Base-by-base conservation (phyloP, 2,113 vertebrate species). In the Siphamia tubifer region DNA sequence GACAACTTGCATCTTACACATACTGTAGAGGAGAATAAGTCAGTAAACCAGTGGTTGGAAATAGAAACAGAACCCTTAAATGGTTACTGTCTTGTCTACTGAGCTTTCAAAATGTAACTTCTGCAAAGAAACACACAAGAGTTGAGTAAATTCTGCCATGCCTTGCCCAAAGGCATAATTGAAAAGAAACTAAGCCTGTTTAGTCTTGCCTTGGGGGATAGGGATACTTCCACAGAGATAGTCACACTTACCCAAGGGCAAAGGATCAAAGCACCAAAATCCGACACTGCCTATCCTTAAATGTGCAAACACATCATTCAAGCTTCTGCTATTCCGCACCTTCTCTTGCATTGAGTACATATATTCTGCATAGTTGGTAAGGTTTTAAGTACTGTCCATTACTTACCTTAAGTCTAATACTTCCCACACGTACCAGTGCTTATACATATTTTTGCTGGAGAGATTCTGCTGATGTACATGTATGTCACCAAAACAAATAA, bases 221-320 rank as follows among this genome's bases (percentile, higher is more conserved):
- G n/a, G 20, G 27, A 56, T 63, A 19, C 19, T 38, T 36, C 31
- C 30, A 30, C 51, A 61, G 28, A 25, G 25, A 81, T 60, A 51
- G 23, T 21, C 30, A 32, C n/a, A 45, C 31, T 66, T 21, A 25
- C 28, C 53, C 32, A 81, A 68, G 19, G 53, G 43, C 30, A 17
- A 16, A 24, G 21, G 35, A 75, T 72, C 53, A 53, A 77, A 72
- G 48, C 27, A 39, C 24, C 24, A 19, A 57, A 36, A 47, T 60
- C 45, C 45, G 15, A 31, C 52, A 44, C 32, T 11, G 24, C 8
- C 16, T 48, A 15, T 12, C 12, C 15, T 48, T 48, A 30, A 48
- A 57, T 73, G 53, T 64, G 51, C 61, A 63, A 58, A 69, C 44
- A 56, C 38, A 36, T 61, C 5, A 28, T 65, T 63, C 53, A 32